These are phyloP conservation scores for Seladonia tumulorum DNA, from an alignment of 2,888 invertebrate species.

Conservation along the genomic window DNA sequence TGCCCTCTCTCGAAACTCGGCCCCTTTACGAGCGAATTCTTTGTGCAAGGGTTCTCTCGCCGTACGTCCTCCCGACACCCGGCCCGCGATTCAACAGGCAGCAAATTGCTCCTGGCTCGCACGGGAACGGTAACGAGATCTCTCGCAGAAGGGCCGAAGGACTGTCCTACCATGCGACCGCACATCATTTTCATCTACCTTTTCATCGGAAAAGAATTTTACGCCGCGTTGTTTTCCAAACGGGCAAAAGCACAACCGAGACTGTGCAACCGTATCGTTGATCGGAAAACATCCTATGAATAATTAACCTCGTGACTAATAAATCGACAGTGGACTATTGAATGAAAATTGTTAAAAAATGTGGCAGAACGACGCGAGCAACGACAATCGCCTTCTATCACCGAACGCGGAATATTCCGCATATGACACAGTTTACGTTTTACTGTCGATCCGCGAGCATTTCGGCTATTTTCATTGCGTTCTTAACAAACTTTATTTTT, in stretches of 20 bases:
- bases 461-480: too few relatives aligned
- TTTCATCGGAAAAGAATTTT: background rate
- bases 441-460: too few relatives aligned
- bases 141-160: slow-evolving; percentile 18
- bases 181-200: background rate
- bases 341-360: background rate
- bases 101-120: slow-evolving; percentile 47
- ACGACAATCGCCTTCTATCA: too few relatives aligned
- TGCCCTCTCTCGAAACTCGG: slow-evolving; percentile 9
- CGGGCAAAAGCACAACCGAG: background rate
- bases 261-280: too few relatives aligned
- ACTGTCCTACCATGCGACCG: background rate
- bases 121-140: slow-evolving; percentile 44
- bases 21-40: slow-evolving; percentile 56
- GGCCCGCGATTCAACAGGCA: slow-evolving; percentile 66
- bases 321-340: background rate
- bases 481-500: too few relatives aligned
- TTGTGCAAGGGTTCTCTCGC: slow-evolving; percentile 36
- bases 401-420: too few relatives aligned
- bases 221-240: background rate
- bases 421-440: too few relatives aligned
- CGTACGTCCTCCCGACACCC: slow-evolving; percentile 35
- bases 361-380: background rate
- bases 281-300: too few relatives aligned
- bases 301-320: background rate